Evolutionary conservation across 2,888 invertebrate species (phyloP), one percentile per base, ranked within the genome.

Genomic region (Didymodactylos carnosus): DNA sequence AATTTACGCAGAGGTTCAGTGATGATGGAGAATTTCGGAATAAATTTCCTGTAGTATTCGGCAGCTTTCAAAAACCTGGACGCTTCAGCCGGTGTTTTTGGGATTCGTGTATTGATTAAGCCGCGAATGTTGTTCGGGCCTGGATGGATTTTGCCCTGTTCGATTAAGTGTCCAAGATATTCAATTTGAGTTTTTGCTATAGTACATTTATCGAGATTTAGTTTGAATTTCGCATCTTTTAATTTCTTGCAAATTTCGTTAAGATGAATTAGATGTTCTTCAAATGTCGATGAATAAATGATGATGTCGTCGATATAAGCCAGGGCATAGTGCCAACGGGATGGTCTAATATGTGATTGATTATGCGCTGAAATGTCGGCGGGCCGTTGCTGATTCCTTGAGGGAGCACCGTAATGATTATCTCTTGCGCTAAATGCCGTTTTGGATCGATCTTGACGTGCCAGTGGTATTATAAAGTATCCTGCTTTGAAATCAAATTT

Each of bases 401-500:
- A 10, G 46, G 46, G 8, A 49, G 19, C 11, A 49, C 46, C 23
- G 6, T 49, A 19, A 16, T 49, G 49, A 23, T 49, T 23, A 13
- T 49, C 49, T 3, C 49, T 23, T 13, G 73, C 75, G 7, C 41
- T 71, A 49, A 77, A 76, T 1, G 77, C 77, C 23, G 76, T 77
- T 69, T 77, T 77, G 27, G 74, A 71, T 19, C 43, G 69, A 53
- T 76, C 76, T 19, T 70, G 39, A 4, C 69, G 71, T 14, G 71
- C 53, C 69, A 77, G 70, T 2, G 71, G 73, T 8, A 76, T 70
- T 29, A 75, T 75, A 40, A 75, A 75, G 51, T 76, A 77, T 6
- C 75, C 76, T 19, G 69, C 70, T 19, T 75, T 75, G 27, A 77
- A 73, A 51, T 77, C 75, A 40, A 77, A 70, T 7, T 75, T 76